Conservation (phyloP, 2,797 vertebrate genomes). For the Balearica regulorum region DNA sequence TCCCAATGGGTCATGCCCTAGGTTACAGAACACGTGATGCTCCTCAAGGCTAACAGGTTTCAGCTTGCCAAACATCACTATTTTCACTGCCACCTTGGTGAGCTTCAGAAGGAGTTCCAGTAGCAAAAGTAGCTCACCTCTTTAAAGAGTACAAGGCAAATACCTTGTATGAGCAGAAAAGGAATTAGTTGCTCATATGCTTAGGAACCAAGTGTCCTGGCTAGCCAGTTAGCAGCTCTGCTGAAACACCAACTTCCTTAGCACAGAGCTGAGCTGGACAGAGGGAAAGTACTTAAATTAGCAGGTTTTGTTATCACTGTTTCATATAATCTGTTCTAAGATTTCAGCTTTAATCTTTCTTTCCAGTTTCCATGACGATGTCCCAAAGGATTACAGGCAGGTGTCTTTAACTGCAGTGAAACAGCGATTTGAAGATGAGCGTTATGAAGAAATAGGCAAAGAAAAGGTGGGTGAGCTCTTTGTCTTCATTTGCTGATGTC, state of each 20-base stretch:
- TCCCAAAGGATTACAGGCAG: conserved; percentile 93
- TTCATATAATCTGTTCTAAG: not conserved
- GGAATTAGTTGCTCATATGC: not conserved
- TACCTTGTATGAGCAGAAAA: not conserved
- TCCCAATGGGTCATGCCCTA: not conserved
- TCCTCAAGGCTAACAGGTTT: not conserved
- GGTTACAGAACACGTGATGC: not conserved
- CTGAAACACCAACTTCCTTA: not conserved
- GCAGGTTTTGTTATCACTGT: not conserved
- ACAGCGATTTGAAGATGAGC: conserved; percentile 92
- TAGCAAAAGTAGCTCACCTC: not conserved
- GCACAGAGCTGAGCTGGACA: not conserved
- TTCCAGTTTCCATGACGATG: conserved; percentile 88
- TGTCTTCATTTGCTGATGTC: not conserved
- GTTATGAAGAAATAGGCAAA: conserved; percentile 87
- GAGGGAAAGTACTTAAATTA: not conserved
- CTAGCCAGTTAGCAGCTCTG: not conserved
- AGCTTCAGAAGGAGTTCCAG: not conserved
- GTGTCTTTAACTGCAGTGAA: conserved; percentile 92
- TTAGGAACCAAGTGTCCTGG: not conserved
- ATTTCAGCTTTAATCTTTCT: not conserved
- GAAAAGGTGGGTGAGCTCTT: conserved; percentile 77
- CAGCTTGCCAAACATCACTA: not conserved
- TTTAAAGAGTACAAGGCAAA: not conserved
- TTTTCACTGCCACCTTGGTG: not conserved